Conservation (phyloP, 1,140 invertebrate genomes). For the Apis florea region DNA sequence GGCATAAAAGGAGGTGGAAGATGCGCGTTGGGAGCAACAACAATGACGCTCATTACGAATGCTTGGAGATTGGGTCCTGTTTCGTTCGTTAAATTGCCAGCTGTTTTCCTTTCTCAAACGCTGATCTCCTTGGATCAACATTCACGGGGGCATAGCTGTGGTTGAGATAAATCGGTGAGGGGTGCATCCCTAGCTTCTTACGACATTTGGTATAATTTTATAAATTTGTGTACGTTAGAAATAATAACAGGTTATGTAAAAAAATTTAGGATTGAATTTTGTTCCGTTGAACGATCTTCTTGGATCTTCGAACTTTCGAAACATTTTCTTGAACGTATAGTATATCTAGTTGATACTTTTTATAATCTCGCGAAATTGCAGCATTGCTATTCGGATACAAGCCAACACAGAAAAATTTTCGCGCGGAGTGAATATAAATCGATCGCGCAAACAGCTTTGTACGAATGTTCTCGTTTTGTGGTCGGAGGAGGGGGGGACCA, state of each 20-base stretch:
- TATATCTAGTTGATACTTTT: no score
- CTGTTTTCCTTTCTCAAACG: slow-evolving; percentile 11
- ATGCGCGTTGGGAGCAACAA: slow-evolving; percentile 40
- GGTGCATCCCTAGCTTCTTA: no score
- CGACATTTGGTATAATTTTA: no score
- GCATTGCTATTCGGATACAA: slow-evolving; percentile 29
- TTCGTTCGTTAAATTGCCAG: slow-evolving; percentile 63
- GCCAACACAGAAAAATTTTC: slow-evolving; percentile 1
- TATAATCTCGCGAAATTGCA: background rate
- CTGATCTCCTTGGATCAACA: no score
- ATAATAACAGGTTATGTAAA: no score
- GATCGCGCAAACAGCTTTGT: slow-evolving; percentile 66
- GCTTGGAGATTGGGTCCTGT: slow-evolving; percentile 57
- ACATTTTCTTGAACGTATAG: no score
- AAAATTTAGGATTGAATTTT: no score
- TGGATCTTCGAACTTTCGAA: no score
- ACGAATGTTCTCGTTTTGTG: slow-evolving; percentile 65
- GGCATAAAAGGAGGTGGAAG: slow-evolving; percentile 8
- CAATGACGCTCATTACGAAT: slow-evolving; percentile 67
- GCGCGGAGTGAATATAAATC: slow-evolving; percentile 57
- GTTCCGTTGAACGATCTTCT: no score
- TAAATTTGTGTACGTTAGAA: no score
- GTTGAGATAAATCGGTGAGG: no score
- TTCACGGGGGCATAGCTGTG: no score
- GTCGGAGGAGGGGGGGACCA: slow-evolving; percentile 27